Conservation (phyloP, 37 sponge, comb jelly and placozoan species). For the Spongia lamella region DNA sequence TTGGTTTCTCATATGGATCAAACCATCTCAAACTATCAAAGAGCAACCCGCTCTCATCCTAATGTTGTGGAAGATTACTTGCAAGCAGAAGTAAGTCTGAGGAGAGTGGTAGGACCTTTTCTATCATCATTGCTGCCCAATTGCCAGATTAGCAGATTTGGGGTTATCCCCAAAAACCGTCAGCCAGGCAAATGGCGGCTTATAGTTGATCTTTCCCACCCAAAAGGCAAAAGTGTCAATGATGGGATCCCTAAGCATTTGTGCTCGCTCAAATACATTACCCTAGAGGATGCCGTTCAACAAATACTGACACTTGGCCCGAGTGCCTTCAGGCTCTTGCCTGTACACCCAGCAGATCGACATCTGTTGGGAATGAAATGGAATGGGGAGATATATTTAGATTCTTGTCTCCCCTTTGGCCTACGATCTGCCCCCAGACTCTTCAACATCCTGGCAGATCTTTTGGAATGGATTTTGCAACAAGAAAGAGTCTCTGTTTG, state of each 20-base stretch:
- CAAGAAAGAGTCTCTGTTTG: background rate
- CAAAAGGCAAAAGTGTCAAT: slow-evolving; percentile 19
- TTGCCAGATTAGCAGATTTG: slow-evolving; percentile 10
- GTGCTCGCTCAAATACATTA: slow-evolving; percentile 32
- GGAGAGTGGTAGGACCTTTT: background rate
- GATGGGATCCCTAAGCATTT: slow-evolving; percentile 5
- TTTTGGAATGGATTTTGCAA: slow-evolving; percentile 13
- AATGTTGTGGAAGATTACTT: slow-evolving; percentile 5
- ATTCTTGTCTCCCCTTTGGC: slow-evolving; percentile 37
- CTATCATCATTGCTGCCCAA: background rate
- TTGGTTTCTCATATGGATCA: background rate
- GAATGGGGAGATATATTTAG: slow-evolving; percentile 20
- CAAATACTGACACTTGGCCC: slow-evolving; percentile 2
- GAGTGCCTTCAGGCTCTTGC: slow-evolving; percentile 21
- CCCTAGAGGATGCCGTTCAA: slow-evolving; percentile 11
- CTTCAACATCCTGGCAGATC: slow-evolving; percentile 26
- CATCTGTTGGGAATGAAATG: slow-evolving; percentile 30
- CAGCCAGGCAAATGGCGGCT: slow-evolving; percentile 28
- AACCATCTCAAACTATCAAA: slow-evolving; percentile 1
- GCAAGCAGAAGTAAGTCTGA: background rate
- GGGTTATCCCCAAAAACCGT: slow-evolving; percentile 14
- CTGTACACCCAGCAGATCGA: slow-evolving; percentile 42
- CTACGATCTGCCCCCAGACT: slow-evolving; percentile 41
- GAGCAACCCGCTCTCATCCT: background rate
- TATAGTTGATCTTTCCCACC: slow-evolving; percentile 23